Evolutionary conservation across 2,113 vertebrate genomes (phyloP).

Genomic region (Rynchops niger): DNA sequence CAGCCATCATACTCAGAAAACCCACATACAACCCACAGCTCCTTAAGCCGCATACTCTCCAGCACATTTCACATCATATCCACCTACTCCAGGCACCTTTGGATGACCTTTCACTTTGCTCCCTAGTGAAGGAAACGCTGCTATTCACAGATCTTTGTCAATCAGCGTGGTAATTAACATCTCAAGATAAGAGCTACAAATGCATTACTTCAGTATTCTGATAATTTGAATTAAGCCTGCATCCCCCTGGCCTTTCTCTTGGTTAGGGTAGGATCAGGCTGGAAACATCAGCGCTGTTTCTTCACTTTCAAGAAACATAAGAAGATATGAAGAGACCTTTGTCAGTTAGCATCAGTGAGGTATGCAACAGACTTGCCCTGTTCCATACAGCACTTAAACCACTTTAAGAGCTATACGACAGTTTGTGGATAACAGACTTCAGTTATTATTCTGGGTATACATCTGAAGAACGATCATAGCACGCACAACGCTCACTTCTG

Average conservation of each 20-base stretch:
- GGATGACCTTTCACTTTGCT: background rate
- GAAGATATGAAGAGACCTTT: background rate
- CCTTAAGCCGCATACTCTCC: background rate
- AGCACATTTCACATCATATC: background rate
- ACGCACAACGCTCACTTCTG: rapidly evolving
- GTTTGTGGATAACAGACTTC: background rate
- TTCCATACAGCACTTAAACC: background rate
- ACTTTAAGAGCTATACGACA: background rate
- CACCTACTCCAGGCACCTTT: background rate
- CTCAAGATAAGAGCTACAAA: background rate
- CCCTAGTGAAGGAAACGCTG: background rate
- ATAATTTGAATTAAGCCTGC: background rate
- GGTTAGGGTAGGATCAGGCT: background rate
- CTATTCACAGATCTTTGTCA: background rate
- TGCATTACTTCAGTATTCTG: background rate
- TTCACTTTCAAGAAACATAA: background rate
- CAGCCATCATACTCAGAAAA: background rate
- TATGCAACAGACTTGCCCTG: background rate
- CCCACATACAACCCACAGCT: conserved; percentile 1
- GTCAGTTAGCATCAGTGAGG: background rate
- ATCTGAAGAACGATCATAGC: background rate
- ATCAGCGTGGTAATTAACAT: background rate
- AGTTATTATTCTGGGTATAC: background rate
- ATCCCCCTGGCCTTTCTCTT: background rate
- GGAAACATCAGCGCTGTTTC: background rate